Evolutionary conservation across 2,797 vertebrate species (phyloP).

Genomic region (Acanthopagrus latus): DNA sequence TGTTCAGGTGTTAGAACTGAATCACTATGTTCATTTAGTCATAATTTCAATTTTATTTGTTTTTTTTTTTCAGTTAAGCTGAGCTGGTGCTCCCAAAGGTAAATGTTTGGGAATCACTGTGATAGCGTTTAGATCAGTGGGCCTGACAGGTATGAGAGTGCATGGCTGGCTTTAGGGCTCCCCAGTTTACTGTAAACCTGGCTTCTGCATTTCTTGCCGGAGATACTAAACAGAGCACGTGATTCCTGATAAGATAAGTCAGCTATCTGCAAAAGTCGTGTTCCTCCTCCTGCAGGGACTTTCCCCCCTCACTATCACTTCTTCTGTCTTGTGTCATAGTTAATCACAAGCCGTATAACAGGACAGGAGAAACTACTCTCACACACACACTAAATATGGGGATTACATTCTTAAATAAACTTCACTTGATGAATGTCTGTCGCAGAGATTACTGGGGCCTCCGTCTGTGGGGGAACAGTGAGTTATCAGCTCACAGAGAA

Average conservation of each 20-base stretch:
- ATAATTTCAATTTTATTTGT: no score
- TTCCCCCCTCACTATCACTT: constrained; percentile 34
- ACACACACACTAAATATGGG: constrained; percentile 44
- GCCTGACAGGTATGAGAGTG: neutral
- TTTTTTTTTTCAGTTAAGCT: neutral
- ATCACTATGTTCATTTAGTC: neutral
- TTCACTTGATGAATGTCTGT: constrained; percentile 27
- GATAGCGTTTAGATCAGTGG: neutral
- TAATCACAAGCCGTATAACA: constrained; percentile 21
- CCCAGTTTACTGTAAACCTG: constrained; percentile 9
- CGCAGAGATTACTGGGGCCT: constrained; percentile 16
- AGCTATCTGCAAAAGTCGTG: constrained; percentile 35
- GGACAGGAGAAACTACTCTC: constrained; percentile 3
- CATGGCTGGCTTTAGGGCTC: neutral
- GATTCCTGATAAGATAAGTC: constrained; percentile 74
- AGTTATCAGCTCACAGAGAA: constrained; percentile 6
- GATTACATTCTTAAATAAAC: constrained; percentile 53
- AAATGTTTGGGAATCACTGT: neutral
- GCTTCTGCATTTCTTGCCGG: constrained; percentile 23
- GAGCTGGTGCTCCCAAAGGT: neutral
- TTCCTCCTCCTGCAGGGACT: constrained; percentile 41
- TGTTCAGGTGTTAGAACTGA: no score
- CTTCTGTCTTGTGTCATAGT: constrained; percentile 54
- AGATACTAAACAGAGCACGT: constrained; percentile 53
- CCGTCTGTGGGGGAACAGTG: constrained; percentile 12